Conservation (phyloP, 2,113 vertebrate species). For the Nibea albiflora region DNA sequence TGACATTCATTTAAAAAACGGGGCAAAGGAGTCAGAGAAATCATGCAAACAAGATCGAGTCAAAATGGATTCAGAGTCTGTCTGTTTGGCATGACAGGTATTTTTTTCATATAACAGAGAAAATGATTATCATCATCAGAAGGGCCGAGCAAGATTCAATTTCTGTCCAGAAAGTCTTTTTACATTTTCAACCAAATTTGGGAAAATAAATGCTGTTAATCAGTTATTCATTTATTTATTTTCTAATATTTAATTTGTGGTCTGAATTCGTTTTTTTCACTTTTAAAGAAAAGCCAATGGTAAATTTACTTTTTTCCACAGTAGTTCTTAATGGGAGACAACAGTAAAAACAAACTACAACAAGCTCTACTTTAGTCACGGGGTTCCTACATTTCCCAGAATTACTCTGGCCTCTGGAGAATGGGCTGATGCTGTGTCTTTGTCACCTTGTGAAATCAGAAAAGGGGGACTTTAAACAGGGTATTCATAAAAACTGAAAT, state of each 20-base stretch:
- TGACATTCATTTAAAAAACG: constrained; percentile 63
- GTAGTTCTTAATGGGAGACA: no score
- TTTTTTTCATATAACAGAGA: constrained; percentile 26
- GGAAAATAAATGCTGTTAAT: not conserved
- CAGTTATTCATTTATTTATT: not conserved
- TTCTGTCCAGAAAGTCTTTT: constrained; percentile 14
- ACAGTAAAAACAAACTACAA: no score
- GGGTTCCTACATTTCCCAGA: not conserved
- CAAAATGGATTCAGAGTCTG: constrained; percentile 42
- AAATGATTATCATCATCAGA: constrained; percentile 72
- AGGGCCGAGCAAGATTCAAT: constrained; percentile 13
- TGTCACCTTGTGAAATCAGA: not conserved
- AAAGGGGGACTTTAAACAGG: not conserved
- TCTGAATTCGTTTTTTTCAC: not conserved
- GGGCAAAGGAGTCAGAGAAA: constrained; percentile 40
- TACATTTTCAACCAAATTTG: not conserved
- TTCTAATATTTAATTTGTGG: not conserved
- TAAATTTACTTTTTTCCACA: not conserved
- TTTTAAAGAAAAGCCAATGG: not conserved
- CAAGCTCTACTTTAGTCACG: not conserved
- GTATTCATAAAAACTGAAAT: not conserved
- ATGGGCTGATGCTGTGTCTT: not conserved
- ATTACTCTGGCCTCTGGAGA: not conserved
- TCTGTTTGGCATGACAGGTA: constrained; percentile 23
- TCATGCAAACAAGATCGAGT: constrained; percentile 79